Base-by-base conservation (phyloP, 2,113 vertebrate genomes). In the Centropristis striata region DNA sequence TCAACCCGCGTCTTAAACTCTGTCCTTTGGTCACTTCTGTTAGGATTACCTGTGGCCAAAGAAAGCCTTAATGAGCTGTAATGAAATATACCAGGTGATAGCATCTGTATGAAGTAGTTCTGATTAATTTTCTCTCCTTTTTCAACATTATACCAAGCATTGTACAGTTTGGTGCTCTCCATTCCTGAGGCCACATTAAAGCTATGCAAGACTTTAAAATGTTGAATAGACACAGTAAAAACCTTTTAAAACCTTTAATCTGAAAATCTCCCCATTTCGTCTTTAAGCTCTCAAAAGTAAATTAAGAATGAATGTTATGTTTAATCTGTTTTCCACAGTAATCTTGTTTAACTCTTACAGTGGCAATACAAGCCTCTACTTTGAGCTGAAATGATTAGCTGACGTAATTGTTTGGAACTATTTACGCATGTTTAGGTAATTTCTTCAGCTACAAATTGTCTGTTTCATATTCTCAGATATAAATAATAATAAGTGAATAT, bases 1-100 rank as follows among this genome's bases (percentile, higher is more conserved):
- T 66, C 61, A 64, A 75, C 71, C 47, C 6, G 39, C 23, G n/a
- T 61, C 65, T 83, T 69, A 49, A 84, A 77, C 78, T 21, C 71
- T 69, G 49, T 60, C 59, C 84, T 66, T 49, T 1, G 63, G 59
- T 64, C 53, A 13, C 9, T 61, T 80, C 67, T 76, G 64, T 12
- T 76, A 55, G n/a, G 25, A 65, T 27, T 21, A 66, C 77, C 76
- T 54, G 23, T 49, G 78, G 73, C 72, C 9, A 18, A 63, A 39
- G 25, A 75, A 53, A 68, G 50, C 15, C 70, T 49, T 53, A 68
- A 46, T 42, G 77, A 25, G 36, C 37, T 51, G 50, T 73, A 36
- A 42, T 61, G 57, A 54, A 60, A 74, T 49, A 39, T 5, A 75
- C 1, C 59, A 64, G 51, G 20, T 55, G 77, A 59, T 3, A 32